phyloP scores from a whole-genome alignment of 2,888 invertebrate genomes.

The Lypha dubia region DNA sequence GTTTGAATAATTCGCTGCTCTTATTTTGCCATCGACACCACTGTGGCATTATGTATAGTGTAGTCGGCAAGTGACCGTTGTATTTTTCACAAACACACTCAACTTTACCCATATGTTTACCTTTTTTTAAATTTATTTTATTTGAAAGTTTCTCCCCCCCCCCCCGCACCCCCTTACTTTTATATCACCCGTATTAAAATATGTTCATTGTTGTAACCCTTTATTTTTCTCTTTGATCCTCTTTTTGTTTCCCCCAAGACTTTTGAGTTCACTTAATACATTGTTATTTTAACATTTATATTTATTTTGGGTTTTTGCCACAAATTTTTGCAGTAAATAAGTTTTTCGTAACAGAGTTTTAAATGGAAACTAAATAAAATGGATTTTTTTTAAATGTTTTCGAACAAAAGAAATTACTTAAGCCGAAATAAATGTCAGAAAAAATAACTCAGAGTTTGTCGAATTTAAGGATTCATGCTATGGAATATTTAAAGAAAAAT shows the following conservation, averaged over 20 bases:
- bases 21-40: neutral
- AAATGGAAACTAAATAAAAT: conserved; percentile 33
- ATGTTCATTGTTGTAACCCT: conserved; percentile 6
- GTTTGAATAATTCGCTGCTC: too few species aligned
- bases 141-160: neutral
- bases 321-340: conserved; percentile 39
- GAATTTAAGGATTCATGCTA: too few species aligned
- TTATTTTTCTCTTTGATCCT: conserved; percentile 10
- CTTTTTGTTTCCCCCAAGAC: conserved; percentile 50
- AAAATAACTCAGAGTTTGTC: too few species aligned
- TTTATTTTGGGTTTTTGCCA: conserved; percentile 54
- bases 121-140: conserved; percentile 23
- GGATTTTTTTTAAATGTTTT: conserved; percentile 27
- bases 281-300: conserved; percentile 60
- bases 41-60: conserved; percentile 10
- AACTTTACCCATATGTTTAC: neutral
- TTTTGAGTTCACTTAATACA: conserved; percentile 48
- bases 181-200: conserved; percentile 35
- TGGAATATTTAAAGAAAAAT: too few species aligned
- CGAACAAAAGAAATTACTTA: conserved; percentile 11
- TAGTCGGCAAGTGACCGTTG: conserved; percentile 43
- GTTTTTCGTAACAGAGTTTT: conserved; percentile 16
- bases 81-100: neutral
- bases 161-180: conserved; percentile 5
- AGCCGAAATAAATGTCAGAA: neutral